phyloP scores from a whole-genome alignment of 2,888 invertebrate species.

The Calliphora vomitoria region DNA sequence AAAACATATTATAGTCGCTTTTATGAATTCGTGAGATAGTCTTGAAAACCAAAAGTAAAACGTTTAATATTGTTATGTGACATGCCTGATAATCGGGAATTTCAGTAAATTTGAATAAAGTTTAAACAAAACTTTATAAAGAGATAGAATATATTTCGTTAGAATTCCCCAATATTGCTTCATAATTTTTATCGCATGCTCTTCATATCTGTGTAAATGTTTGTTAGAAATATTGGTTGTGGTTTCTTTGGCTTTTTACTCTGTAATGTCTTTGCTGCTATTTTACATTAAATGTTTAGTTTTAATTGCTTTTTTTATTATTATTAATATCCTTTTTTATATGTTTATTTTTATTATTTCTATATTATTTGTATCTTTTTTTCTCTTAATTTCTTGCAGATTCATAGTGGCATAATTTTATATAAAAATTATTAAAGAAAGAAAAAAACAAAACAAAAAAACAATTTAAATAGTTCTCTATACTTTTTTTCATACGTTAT shows the following conservation, averaged over 20 bases:
- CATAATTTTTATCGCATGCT: too few species aligned
- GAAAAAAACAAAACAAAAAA: constrained; percentile 37
- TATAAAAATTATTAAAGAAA: constrained; percentile 41
- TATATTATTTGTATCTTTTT: constrained; percentile 76
- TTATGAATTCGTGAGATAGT: too few species aligned
- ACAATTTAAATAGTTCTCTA: constrained; percentile 74
- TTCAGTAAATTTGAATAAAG: too few species aligned
- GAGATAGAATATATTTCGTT: too few species aligned
- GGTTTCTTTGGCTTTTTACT: constrained; percentile 12
- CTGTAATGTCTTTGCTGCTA: constrained; percentile 11
- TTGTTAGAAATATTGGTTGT: constrained; percentile 20
- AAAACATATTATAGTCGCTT: too few species aligned
- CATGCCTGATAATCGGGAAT: too few species aligned
- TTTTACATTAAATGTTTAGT: constrained; percentile 16
- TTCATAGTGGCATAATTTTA: constrained; percentile 76
- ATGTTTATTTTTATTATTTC: constrained; percentile 63
- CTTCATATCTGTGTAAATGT: too few species aligned
- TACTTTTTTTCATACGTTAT: constrained; percentile 76
- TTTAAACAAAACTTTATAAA: too few species aligned
- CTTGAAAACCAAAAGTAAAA: too few species aligned
- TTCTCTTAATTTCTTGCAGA: constrained; percentile 77
- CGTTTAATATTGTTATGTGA: too few species aligned
- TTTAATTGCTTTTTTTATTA: constrained; percentile 45
- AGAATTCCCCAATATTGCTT: too few species aligned
- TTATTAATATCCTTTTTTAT: constrained; percentile 51